Evolutionary conservation across 2,888 invertebrate species (phyloP).

Genomic region (Eristalinus aeneus): DNA sequence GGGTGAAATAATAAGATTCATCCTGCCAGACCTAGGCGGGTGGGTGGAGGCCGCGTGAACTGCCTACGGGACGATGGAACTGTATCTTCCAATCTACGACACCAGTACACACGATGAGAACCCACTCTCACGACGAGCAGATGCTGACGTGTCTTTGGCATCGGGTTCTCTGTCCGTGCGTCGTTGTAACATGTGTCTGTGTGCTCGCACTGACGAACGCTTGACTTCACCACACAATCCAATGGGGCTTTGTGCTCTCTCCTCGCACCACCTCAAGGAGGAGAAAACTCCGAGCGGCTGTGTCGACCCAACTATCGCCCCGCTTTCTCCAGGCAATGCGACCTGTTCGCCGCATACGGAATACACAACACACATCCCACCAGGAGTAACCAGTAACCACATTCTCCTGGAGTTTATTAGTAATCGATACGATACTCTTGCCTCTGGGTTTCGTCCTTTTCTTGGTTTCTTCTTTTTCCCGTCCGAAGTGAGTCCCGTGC

Average conservation of each 20-base stretch:
- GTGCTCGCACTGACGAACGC: conserved; percentile 15
- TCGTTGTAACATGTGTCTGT: conserved; percentile 34
- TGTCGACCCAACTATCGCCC: neutral
- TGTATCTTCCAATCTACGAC: conserved; percentile 47
- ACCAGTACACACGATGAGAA: conserved; percentile 47
- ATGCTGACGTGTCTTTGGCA: conserved; percentile 7
- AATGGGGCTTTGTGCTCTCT: conserved; percentile 18
- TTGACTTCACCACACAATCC: conserved; percentile 63
- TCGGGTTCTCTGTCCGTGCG: neutral
- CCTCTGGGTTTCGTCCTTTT: conserved; percentile 40
- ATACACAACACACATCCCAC: conserved; percentile 43
- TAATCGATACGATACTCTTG: conserved; percentile 69
- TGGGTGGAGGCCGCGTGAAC: conserved; percentile 12
- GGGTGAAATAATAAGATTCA: conserved; percentile 72
- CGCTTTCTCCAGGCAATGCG: neutral
- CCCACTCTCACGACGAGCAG: conserved; percentile 41
- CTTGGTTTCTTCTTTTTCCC: conserved; percentile 37
- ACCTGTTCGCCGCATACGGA: conserved; percentile 26
- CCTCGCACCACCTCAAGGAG: conserved; percentile 39
- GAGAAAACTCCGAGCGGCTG: conserved; percentile 38
- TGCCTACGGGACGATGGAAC: conserved; percentile 46
- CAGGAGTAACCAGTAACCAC: conserved; percentile 43
- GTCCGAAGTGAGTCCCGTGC: neutral
- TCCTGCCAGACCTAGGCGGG: conserved; percentile 30
- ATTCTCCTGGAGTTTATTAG: conserved; percentile 66